These are phyloP conservation scores for Aporophyla nigra DNA, from an alignment of 2,888 invertebrate species.

Conservation along the genomic window DNA sequence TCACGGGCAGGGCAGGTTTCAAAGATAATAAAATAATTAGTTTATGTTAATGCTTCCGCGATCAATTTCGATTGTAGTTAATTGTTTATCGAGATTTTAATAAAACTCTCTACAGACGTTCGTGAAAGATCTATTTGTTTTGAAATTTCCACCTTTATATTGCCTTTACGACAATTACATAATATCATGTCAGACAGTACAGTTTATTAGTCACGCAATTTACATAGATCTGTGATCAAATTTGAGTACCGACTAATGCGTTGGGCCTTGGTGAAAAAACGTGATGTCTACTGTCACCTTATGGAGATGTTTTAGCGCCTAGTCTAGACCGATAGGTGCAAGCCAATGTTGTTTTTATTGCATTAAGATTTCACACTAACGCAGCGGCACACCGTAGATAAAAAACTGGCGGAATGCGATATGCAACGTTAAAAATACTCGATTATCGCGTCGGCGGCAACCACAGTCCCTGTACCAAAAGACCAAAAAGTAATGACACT, in stretches of 20 bases:
- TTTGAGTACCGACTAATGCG: conserved; percentile 59
- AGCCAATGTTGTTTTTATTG: conserved; percentile 67
- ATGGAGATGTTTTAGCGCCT: conserved; percentile 63
- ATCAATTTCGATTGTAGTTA: conserved; percentile 35
- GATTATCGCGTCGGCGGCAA: conserved; percentile 79
- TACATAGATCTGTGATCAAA: conserved; percentile 70
- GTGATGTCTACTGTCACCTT: conserved; percentile 55
- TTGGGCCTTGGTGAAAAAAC: conserved; percentile 66
- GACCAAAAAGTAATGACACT: conserved; percentile 65
- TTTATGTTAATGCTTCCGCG: conserved; percentile 70
- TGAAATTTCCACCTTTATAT: conserved; percentile 23
- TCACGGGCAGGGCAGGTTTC: conserved; percentile 73
- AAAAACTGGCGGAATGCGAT: conserved; percentile 80
- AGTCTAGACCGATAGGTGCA: conserved; percentile 64
- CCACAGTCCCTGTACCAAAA: conserved; percentile 71
- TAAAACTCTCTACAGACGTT: conserved; percentile 18
- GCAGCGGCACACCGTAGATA: conserved; percentile 73
- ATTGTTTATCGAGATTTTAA: conserved; percentile 26
- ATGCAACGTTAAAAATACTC: conserved; percentile 83
- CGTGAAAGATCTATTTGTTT: conserved; percentile 15
- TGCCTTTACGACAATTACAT: conserved; percentile 62
- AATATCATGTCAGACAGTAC: conserved; percentile 57
- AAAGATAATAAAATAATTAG: conserved; percentile 72
- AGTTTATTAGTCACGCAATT: conserved; percentile 72
- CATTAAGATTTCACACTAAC: conserved; percentile 70